Base-by-base conservation (phyloP, 1,140 invertebrate species). In the Oppia nitens region DNA sequence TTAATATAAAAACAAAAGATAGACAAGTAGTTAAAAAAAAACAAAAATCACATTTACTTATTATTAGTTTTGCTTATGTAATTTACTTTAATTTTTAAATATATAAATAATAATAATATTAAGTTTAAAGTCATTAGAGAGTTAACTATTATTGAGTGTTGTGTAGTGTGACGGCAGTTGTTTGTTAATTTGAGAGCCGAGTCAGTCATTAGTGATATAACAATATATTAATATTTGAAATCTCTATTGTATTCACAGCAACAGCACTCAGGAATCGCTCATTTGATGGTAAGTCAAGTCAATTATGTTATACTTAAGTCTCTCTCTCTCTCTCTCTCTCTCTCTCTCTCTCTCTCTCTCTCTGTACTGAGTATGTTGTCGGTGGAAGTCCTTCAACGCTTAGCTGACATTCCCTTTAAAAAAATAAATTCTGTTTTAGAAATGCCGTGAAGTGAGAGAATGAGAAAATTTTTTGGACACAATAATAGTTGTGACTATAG, bases 201-300 rank as follows among this genome's bases (percentile, higher is more conserved):
- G 32, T 40, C 32, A 40, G 17, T n/a, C 32, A 40, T 40, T 40
- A 40, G 48, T 50, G 4, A 11, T 11, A 2, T 12, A n/a, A 3
- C 9, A 29, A 3, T 23, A 9, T 54, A 32, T 4, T 27, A 25
- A 24, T 32, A 23, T 20, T 23, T 55, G 14, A 21, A 55, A 55
- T 32, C 27, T n/a, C 27, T 54, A 27, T 26, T 54, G 56, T 48
- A 51, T 55, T 55, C 57, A 2, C 9, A 61, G 58, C 61, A 64
- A 60, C 63, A 64, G 47, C 63, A 64, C 49, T 57, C 61, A 4
- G 63, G 63, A 32, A 62, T 64, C 21, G 61, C 63, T 23, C 63
- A 64, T 61, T 55, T 64, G 14, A 62, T 64, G 63, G 63, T 64
- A 57, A 50, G 63, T 57, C 40, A 32, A 4, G 47, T 14, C 11